Evolutionary conservation across 2,113 vertebrate genomes (phyloP).

Genomic region (Tupaia tana): DNA sequence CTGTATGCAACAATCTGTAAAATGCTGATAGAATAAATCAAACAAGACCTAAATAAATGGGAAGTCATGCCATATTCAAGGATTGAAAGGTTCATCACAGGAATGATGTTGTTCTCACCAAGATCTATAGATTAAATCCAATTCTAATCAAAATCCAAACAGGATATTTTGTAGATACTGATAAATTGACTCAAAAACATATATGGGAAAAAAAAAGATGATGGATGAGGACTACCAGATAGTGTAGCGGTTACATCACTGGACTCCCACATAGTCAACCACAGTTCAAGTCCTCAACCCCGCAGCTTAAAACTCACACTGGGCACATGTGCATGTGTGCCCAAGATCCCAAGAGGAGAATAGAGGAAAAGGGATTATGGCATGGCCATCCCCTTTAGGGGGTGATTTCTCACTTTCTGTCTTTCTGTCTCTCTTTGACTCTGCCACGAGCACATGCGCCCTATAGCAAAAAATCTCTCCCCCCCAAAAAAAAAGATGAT

Average conservation of each 20-base stretch:
- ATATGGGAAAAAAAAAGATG: neutral
- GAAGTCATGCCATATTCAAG: neutral
- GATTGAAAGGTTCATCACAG: neutral
- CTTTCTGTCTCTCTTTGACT: no score
- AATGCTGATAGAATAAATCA: neutral
- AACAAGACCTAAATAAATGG: constrained; percentile 22
- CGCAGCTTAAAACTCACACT: no score
- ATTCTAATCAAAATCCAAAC: neutral
- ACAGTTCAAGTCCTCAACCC: no score
- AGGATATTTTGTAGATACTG: neutral
- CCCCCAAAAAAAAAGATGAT: neutral
- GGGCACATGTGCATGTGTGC: no score
- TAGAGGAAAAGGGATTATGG: no score
- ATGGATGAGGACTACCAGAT: neutral
- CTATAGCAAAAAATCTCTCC: no score
- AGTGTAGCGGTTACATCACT: no score
- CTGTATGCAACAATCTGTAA: neutral
- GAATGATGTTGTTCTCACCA: constrained; percentile 7
- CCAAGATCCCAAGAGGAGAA: no score
- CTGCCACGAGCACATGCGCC: no score
- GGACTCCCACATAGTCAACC: no score
- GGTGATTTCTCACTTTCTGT: no score
- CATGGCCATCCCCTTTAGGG: no score
- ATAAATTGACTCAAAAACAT: constrained; percentile 16
- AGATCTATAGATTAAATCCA: neutral